phyloP scores from a whole-genome alignment of 1,140 invertebrate genomes.

The Argopecten irradians region DNA sequence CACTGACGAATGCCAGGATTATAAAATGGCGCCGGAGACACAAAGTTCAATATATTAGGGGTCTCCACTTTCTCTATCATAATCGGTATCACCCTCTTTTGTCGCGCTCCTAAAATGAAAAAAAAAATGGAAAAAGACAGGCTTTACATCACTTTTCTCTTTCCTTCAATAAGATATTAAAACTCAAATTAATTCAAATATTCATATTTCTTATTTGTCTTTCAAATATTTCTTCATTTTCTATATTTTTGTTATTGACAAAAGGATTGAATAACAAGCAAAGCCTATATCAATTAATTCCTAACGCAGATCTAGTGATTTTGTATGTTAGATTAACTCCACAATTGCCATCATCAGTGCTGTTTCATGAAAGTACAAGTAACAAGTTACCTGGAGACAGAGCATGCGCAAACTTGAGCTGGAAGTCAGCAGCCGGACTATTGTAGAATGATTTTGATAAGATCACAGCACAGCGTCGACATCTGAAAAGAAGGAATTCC shows the following conservation, averaged over 20 bases:
- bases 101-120: conserved; percentile 35
- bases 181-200: not conserved
- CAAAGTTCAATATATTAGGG: conserved; percentile 41
- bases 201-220: not conserved
- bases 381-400: conserved; percentile 43
- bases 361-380: not conserved
- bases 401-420: conserved; percentile 45
- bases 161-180: no score
- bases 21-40: conserved; percentile 37
- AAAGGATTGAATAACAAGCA: no score
- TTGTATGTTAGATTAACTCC: no score
- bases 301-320: no score
- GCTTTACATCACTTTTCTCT: no score
- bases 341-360: not conserved
- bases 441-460: conserved; percentile 38
- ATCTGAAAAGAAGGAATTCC: conserved; percentile 33
- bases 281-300: not conserved
- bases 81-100: conserved; percentile 42
- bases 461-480: conserved; percentile 38
- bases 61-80: conserved; percentile 24
- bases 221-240: not conserved
- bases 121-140: not conserved
- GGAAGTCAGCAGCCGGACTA: conserved; percentile 44
- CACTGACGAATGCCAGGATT: conserved; percentile 35
- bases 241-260: not conserved